phyloP scores from a whole-genome alignment of 2,113 vertebrate species.

The Ptilonorhynchus violaceus region DNA sequence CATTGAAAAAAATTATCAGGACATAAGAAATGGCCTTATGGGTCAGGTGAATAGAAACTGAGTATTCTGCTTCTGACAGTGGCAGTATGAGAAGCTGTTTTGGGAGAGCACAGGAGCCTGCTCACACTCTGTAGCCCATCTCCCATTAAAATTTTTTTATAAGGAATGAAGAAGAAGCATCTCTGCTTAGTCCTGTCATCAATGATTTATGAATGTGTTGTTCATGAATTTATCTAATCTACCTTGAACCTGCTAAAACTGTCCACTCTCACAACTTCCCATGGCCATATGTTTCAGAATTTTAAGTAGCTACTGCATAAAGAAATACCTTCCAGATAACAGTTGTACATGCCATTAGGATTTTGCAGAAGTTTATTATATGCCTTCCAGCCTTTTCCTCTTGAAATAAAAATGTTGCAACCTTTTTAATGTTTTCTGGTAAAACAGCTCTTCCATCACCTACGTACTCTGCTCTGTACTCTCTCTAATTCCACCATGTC shows the following conservation, averaged over 20 bases:
- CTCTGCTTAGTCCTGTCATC: neutral
- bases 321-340: neutral
- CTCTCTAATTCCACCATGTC: neutral
- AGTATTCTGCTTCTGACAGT: neutral
- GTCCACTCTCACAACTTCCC: neutral
- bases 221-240: neutral
- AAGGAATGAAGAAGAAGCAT: neutral
- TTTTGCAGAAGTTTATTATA: neutral
- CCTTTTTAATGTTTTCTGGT: neutral
- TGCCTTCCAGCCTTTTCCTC: neutral
- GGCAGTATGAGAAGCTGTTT: neutral
- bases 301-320: neutral
- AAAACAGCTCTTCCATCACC: neutral
- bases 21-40: neutral
- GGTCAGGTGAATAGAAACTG: neutral
- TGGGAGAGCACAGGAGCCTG: neutral
- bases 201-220: neutral
- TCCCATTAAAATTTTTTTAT: neutral
- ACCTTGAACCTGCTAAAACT: neutral
- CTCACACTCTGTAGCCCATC: neutral
- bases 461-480: neutral
- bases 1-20: neutral
- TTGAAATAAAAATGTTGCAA: neutral
- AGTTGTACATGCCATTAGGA: neutral
- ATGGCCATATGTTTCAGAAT: neutral